phyloP scores from a whole-genome alignment of 1,140 invertebrate genomes.

The Trachelipus rathkii region DNA sequence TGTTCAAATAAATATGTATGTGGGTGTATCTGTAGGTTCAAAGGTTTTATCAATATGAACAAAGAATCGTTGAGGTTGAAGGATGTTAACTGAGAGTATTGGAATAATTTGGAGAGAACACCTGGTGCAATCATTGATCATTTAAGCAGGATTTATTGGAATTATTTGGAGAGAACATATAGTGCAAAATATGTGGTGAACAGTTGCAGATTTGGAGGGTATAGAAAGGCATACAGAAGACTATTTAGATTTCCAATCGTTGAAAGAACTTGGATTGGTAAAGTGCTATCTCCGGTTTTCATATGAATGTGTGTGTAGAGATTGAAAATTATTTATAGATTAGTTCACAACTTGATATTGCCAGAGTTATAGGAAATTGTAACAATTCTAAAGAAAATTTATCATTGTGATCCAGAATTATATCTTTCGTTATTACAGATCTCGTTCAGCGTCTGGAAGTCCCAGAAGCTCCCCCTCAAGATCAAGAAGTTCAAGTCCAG shows the following conservation, averaged over 20 bases:
- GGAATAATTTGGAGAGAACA: too few relatives aligned
- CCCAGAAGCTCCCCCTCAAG: slow-evolving; percentile 9
- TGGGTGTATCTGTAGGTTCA: too few relatives aligned
- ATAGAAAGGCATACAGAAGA: too few relatives aligned
- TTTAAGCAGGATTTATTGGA: too few relatives aligned
- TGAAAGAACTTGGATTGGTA: neutral
- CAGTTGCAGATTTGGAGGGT: too few relatives aligned
- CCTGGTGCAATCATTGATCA: too few relatives aligned
- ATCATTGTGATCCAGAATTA: neutral
- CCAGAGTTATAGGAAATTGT: neutral
- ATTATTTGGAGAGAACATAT: too few relatives aligned
- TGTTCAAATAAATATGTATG: too few relatives aligned
- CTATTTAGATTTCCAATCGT: neutral
- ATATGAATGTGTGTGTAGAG: neutral
- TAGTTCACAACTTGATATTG: neutral
- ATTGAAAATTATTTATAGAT: neutral
- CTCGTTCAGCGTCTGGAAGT: slow-evolving; percentile 19
- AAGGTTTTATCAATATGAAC: too few relatives aligned
- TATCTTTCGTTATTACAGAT: neutral
- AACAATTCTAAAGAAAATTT: neutral
- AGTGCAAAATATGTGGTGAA: too few relatives aligned
- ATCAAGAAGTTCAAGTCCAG: slow-evolving; percentile 14
- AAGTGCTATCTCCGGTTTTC: neutral
- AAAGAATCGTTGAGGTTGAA: too few relatives aligned
- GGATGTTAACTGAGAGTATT: too few relatives aligned